Base-by-base conservation (phyloP, 2,888 invertebrate genomes). In the Chromoteleia sp. region DNA sequence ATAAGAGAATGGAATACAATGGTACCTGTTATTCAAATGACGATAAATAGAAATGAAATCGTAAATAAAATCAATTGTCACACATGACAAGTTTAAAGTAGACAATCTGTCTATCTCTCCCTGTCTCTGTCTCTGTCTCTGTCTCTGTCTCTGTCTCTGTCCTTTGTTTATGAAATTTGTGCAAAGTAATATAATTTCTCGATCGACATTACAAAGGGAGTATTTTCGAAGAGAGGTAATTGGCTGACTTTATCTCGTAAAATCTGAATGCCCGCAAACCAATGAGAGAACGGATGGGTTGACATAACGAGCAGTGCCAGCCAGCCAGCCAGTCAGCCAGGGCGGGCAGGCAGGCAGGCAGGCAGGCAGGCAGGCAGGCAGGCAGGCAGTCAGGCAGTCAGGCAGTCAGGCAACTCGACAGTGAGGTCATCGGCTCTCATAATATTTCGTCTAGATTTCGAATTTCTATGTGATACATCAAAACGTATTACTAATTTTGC, bases 161-260 rank as follows among this genome's bases (percentile, higher is more conserved):
- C 75, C 54, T 78, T 75, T 82, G 75, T 82, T 75, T 82, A 79
- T 75, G 70, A 65, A 70, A 71, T 82, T 79, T 67, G 56, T 21
- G 71, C 63, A 52, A 67, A 71, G 74, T 71, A 78, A 82, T 82
- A 82, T 77, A 82, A 82, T 77, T 74, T 82, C 71, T 58, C 67
- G 56, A 74, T 78, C 75, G 78, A 25, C 75, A 75, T 70, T 77
- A 82, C 82, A 82, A 82, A 82, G 82, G 71, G 82, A 82, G 58
- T 43, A 71, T 79, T 82, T 71, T 45, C 63, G 78, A 79, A 71
- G 82, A 75, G 78, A 79, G 78, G 78, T 79, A 82, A 82, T 82
- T 82, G 78, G 78, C 71, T 71, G 82, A 82, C 79, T 82, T 82
- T 79, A 82, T 82, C 82, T 82, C 82, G 76, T 82, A 79, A 82